These are phyloP conservation scores for Epizoanthus stellaris DNA, from an alignment of 92 coral and sea anemone species.

Conservation along the genomic window DNA sequence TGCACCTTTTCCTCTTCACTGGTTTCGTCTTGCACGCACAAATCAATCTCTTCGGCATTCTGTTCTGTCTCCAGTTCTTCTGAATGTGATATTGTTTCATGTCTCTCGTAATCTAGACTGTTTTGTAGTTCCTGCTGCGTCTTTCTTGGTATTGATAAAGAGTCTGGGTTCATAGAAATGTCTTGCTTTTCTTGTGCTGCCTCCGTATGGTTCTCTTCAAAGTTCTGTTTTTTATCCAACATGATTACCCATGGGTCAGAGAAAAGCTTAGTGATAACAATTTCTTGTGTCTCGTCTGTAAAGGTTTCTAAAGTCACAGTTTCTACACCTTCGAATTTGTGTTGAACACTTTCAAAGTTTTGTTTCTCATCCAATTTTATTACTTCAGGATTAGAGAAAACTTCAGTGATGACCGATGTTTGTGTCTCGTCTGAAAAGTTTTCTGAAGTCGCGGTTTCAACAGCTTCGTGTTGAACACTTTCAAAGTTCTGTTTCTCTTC, in stretches of 20 bases:
- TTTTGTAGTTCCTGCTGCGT: constrained; percentile 10
- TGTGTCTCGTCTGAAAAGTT: background rate
- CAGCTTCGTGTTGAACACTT: background rate
- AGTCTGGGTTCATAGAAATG: background rate
- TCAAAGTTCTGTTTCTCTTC: background rate
- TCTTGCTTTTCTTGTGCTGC: background rate
- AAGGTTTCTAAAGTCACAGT: background rate
- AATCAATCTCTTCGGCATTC: too few relatives aligned
- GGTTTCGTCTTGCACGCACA: too few relatives aligned
- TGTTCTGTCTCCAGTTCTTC: too few relatives aligned
- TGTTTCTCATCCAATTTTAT: constrained; percentile 4
- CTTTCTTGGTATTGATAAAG: background rate
- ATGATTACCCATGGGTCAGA: background rate
- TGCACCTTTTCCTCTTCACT: too few relatives aligned
- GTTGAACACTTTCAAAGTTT: background rate
- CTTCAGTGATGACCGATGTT: background rate
- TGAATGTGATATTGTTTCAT: background rate
- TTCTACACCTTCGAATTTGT: too few relatives aligned
- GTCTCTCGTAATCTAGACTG: background rate
- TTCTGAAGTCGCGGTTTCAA: too few relatives aligned
- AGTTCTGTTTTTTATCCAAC: background rate
- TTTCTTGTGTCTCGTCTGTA: background rate
- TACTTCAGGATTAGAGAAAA: background rate
- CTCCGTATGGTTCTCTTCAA: background rate
- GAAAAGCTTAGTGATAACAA: background rate